Base-by-base conservation (phyloP, 2,888 invertebrate genomes). In the Melolontha melolontha region DNA sequence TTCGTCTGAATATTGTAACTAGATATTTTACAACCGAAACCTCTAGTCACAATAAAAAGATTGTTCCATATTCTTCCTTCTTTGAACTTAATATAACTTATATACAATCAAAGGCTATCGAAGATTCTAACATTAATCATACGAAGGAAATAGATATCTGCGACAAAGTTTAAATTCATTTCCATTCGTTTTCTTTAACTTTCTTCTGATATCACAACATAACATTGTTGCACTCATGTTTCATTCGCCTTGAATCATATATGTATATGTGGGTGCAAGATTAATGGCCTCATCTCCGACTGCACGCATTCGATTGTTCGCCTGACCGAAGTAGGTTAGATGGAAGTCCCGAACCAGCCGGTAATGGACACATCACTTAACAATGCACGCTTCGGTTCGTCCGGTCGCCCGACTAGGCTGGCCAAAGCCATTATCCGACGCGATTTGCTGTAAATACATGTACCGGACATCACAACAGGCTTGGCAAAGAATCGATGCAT, bases 261-360 rank as follows among this genome's bases (percentile, higher is more conserved):
- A 22, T 44, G 12, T 14, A 44, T 59, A 44, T 44, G 59, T 64
- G 39, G 34, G 51, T 59, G 42, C 66, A 66, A 55, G 50, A 66
- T 51, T 66, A 66, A 51, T 66, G 51, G 66, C 47, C 34, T 41
- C 51, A 49, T 59, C 59, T 59, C 42, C 40, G 59, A 39, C 27
- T 57, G 66, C 51, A 59, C 59, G 59, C 59, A 59, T 65, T 65
- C 64, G 66, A 59, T 59, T 59, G 59, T 66, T 57, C 57, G 49
- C 29, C 11, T 54, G 14, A 39, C 52, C 41, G 44, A 41, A 64
- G 29, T 64, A 52, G 51, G 64, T 52, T 64, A 41, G 52, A 52
- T 52, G 16, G 39, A 54, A 54, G 52, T 10, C 39, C 49, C 27
- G 54, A 11, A 62, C 14, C 52, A 12, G 34, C 14, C 52, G 34